Evolutionary conservation across 2,113 vertebrate species (phyloP), one percentile per base, ranked within the genome.

Genomic region (Cricetomys ansorgei): DNA sequence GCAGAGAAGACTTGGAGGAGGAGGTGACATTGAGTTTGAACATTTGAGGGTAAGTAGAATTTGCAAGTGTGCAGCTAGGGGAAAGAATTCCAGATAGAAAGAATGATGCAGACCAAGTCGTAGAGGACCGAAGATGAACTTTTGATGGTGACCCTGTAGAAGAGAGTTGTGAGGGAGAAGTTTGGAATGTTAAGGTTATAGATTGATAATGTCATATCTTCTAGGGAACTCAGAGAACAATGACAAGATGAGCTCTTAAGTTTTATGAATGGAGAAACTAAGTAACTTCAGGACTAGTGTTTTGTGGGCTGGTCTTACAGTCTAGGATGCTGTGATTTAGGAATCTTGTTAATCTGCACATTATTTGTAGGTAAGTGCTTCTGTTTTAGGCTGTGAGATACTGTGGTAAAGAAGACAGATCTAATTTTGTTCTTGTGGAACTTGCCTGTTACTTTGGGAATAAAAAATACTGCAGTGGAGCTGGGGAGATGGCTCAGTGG

Each of bases 241-340:
- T 94, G 59, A 89, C 11, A 12, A 95, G 81, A 62, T 65, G 70
- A 94, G 3, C 53, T 76, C 27, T 73, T 77, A 75, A 70, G 80
- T 85, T 83, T 95, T 92, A 37, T 40, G 72, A 40, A 31, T 94
- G 45, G 81, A 95, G 59, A 96, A 97, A 86, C 7, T 34, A 92
- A 86, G 73, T 88, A 72, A 88, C 86, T 86, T 72, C 55, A 64
- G 40, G 55, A n/a, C 25, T 43, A 37, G 17, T 73, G 21, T 88
- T 31, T 79, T 64, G 55, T 84, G 75, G 55, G 57, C 76, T 87
- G 27, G 84, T 59, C 59, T 67, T 96, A 40, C 73, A 94, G 88
- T 57, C 90, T 83, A 86, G 53, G 10, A 37, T 79, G 25, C 92
- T 94, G 59, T 92, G 73, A 72, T 88, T 96, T 92, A 87, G 55